phyloP scores from a whole-genome alignment of 1,140 invertebrate genomes.

The Saccostrea echinata region DNA sequence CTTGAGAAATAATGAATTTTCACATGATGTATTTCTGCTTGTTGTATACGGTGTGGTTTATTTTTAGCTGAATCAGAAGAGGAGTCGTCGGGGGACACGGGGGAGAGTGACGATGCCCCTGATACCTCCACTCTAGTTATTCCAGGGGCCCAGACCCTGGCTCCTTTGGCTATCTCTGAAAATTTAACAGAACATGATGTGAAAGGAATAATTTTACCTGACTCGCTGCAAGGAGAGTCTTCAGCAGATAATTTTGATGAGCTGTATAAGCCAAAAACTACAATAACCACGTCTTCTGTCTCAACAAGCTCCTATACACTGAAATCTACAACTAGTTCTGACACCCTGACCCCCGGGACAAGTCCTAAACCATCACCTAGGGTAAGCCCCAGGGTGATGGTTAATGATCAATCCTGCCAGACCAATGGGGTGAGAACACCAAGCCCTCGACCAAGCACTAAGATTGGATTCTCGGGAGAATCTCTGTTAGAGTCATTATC shows the following conservation, averaged over 20 bases:
- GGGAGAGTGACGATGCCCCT: conserved; percentile 72
- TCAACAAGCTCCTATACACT: conserved; percentile 73
- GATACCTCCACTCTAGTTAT: conserved; percentile 38
- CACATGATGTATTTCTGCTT: too few relatives aligned
- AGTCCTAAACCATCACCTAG: conserved; percentile 71
- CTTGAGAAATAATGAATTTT: too few relatives aligned
- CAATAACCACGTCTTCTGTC: not conserved
- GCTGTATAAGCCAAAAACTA: conserved; percentile 62
- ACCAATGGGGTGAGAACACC: conserved; percentile 59
- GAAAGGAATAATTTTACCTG: conserved; percentile 64
- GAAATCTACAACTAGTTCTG: conserved; percentile 83
- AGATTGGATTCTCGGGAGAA: conserved; percentile 51
- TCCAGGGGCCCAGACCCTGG: conserved; percentile 72
- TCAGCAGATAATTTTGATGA: conserved; percentile 68
- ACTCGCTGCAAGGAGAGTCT: conserved; percentile 65
- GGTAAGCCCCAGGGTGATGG: conserved; percentile 65
- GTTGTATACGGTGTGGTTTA: not conserved
- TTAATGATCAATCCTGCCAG: conserved; percentile 54
- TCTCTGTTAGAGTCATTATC: not conserved
- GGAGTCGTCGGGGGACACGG: conserved; percentile 64
- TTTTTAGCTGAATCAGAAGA: conserved; percentile 69
- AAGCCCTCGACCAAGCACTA: conserved; percentile 67
- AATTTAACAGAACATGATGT: conserved; percentile 73
- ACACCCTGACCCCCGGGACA: conserved; percentile 83
- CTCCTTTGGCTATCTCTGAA: conserved; percentile 79